Conservation (phyloP, 2,888 invertebrate species). For the Agrotis exclamationis region DNA sequence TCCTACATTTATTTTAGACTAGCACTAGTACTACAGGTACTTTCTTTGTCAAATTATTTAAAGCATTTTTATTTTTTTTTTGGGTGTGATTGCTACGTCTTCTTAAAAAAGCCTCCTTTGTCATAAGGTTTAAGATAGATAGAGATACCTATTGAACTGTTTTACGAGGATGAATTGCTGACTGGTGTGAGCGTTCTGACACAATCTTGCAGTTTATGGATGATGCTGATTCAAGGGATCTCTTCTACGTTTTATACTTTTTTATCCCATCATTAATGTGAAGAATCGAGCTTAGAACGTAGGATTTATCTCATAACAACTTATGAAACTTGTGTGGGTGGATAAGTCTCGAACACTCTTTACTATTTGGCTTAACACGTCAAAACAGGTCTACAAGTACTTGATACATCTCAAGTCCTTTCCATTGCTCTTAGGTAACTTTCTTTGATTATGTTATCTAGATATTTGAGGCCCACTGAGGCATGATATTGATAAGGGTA, state of each 20-base stretch:
- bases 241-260: neutral
- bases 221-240: neutral
- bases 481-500: no score
- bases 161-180: slow-evolving; percentile 31
- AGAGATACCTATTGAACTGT: slow-evolving; percentile 17
- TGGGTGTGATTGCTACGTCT: neutral
- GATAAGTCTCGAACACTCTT: neutral
- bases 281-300: neutral
- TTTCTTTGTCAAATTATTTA: no score
- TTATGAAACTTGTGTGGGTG: neutral
- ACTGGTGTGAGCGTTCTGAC: slow-evolving; percentile 1
- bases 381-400: neutral
- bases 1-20: no score
- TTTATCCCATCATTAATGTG: no score
- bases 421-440: neutral
- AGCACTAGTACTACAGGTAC: no score
- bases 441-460: no score
- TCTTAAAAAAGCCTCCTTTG: neutral
- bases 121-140: neutral
- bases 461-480: no score
- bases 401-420: neutral
- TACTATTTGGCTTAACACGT: neutral
- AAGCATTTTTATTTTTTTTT: no score
- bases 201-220: neutral
- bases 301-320: neutral